Conservation (phyloP, 1,140 invertebrate genomes). For the Heterodera schachtii region DNA sequence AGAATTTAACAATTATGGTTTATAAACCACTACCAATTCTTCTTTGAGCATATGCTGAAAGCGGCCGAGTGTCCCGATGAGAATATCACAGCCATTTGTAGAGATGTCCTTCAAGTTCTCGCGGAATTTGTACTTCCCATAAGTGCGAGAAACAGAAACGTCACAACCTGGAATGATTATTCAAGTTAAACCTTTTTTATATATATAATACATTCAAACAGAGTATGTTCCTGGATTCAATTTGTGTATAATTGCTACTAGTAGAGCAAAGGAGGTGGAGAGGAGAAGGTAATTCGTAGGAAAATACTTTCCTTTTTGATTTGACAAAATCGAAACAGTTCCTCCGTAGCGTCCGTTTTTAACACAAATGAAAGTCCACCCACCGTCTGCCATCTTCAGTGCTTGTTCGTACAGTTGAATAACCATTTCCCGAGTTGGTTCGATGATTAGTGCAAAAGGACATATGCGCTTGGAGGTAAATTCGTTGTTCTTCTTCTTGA, state of each 20-base stretch:
- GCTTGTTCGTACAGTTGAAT: constrained; percentile 96
- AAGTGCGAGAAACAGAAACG: constrained; percentile 20
- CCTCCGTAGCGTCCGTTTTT: too few relatives aligned
- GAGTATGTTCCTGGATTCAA: too few relatives aligned
- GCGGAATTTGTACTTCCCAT: not conserved
- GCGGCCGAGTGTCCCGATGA: not conserved
- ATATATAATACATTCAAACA: too few relatives aligned
- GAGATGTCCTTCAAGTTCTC: constrained; percentile 18
- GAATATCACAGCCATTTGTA: constrained; percentile 19
- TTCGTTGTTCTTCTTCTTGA: constrained; percentile 73
- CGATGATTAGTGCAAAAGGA: constrained; percentile 87
- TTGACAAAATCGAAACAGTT: too few relatives aligned
- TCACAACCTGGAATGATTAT: not conserved
- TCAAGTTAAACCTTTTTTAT: too few relatives aligned
- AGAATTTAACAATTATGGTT: not conserved
- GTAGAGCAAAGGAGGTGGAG: too few relatives aligned
- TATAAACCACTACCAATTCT: not conserved
- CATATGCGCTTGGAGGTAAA: constrained; percentile 81
- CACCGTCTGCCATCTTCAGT: constrained; percentile 87
- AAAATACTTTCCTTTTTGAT: too few relatives aligned
- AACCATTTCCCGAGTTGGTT: constrained; percentile 90
- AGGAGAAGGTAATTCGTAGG: too few relatives aligned
- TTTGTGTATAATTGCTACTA: too few relatives aligned
- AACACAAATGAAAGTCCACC: not conserved
- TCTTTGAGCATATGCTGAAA: constrained; percentile 23